Evolutionary conservation across 2,888 invertebrate genomes (phyloP).

Genomic region (Drosophila basisetae): DNA sequence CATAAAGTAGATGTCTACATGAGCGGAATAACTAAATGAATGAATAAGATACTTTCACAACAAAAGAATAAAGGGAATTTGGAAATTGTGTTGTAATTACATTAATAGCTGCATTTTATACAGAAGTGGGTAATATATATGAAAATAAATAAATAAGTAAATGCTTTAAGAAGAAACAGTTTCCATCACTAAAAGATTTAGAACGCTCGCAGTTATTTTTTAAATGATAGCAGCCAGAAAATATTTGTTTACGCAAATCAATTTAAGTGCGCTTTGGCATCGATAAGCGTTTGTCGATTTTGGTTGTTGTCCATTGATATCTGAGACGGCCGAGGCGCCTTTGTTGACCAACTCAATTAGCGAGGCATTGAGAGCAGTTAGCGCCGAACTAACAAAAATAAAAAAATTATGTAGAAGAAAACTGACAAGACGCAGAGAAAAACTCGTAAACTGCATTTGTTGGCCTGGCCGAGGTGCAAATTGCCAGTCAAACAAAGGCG

Average conservation of each 20-base stretch:
- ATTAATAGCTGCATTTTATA: not conserved
- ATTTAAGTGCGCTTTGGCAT: slow-evolving; percentile 5
- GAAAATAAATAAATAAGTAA: not conserved
- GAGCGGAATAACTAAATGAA: slow-evolving; percentile 20
- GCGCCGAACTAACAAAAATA: slow-evolving; percentile 43
- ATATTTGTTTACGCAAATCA: slow-evolving; percentile 2
- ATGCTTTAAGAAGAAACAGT: no score
- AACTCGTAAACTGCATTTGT: slow-evolving; percentile 3
- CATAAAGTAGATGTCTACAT: slow-evolving; percentile 16
- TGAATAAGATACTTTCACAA: not conserved
- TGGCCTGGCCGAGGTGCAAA: slow-evolving; percentile 62
- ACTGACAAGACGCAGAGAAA: slow-evolving; percentile 11
- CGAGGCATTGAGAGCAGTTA: slow-evolving; percentile 80
- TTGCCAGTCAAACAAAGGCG: slow-evolving; percentile 76
- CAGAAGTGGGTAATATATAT: not conserved
- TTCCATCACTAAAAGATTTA: not conserved
- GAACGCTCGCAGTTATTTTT: not conserved
- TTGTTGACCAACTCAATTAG: slow-evolving; percentile 75
- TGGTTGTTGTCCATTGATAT: slow-evolving; percentile 7
- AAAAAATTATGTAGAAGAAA: slow-evolving; percentile 16
- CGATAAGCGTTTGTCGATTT: not conserved
- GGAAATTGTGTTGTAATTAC: not conserved
- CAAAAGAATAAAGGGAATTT: not conserved
- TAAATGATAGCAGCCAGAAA: not conserved
- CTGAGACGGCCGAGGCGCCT: slow-evolving; percentile 52